Evolutionary conservation across 2,113 vertebrate species (phyloP), one percentile per base, ranked within the genome.

Genomic region (Hirundichthys speculiger): DNA sequence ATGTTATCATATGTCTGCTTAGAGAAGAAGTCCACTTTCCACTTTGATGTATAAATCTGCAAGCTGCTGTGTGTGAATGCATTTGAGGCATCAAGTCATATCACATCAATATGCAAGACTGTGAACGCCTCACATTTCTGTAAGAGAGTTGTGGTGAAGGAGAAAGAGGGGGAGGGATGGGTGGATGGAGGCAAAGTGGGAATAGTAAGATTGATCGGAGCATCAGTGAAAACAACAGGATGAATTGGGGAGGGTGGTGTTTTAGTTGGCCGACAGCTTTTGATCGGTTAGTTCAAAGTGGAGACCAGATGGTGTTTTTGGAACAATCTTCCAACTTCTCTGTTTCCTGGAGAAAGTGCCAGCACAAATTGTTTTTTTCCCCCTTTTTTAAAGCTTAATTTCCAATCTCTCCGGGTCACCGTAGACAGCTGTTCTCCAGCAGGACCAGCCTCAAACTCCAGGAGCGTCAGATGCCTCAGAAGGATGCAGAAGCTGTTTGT

Each of bases 261-360:
- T 73, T 57, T 59, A 80, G 82, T 75, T 78, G 62, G 74, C 76
- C 65, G 84, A 87, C 86, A 89, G 90, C 77, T 91, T 93, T 92
- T 92, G 89, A 93, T 91, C 66, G 51, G 86, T 88, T 82, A 82
- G 89, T 93, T 92, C 89, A 93, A 93, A 93, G 91, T 78, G 55
- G 75, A 79, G 75, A 91, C 64, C 93, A 93, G 92, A 93, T 93
- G 91, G 91, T 84, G 75, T 83, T 88, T 87, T 79, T 83, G 82
- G 82, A 91, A 91, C 84, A 90, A 90, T 92, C 73, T 70, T 82
- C 76, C 86, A 85, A 89, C 86, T 91, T 86, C 81, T 77, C 56
- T 69, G 55, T 87, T 88, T 85, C 74, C 66, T 27, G 39, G 62
- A 82, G 69, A 78, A 46, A 52, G 63, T 77, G 85, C 82, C 85